phyloP scores from a whole-genome alignment of 2,797 vertebrate genomes.

The Xenops minutus region DNA sequence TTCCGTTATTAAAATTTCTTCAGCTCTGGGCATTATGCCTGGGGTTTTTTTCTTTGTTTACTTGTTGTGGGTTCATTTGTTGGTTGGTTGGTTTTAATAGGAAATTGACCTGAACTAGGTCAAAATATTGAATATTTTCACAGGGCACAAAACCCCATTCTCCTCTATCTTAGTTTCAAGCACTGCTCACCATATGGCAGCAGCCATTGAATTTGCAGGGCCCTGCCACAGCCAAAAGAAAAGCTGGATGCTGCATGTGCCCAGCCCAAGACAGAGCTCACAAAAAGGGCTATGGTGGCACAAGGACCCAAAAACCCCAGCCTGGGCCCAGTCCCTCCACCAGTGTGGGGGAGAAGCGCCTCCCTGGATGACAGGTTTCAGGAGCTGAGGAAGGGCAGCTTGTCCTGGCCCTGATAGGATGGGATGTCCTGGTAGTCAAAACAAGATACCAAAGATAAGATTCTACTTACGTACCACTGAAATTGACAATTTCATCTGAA shows the following conservation, averaged over 20 bases:
- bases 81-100: not conserved
- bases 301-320: not conserved
- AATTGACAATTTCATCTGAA: not conserved
- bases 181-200: accelerated
- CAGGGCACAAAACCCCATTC: not conserved
- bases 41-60: not conserved
- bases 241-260: not conserved
- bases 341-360: not conserved
- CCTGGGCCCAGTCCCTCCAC: accelerated
- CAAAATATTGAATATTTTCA: not conserved
- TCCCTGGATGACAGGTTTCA: not conserved
- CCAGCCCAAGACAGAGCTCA: not conserved
- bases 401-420: no score
- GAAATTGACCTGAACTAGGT: not conserved
- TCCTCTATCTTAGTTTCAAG: not conserved
- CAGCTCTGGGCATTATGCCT: not conserved
- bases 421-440: not conserved
- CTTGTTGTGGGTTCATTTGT: not conserved
- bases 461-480: accelerated
- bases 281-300: not conserved
- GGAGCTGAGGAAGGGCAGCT: not conserved
- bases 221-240: not conserved
- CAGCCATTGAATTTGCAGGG: not conserved
- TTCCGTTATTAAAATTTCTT: not conserved
- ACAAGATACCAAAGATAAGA: not conserved